These are phyloP conservation scores for Macquaria ambigua DNA, from an alignment of 2,113 vertebrate species.

Conservation along the genomic window DNA sequence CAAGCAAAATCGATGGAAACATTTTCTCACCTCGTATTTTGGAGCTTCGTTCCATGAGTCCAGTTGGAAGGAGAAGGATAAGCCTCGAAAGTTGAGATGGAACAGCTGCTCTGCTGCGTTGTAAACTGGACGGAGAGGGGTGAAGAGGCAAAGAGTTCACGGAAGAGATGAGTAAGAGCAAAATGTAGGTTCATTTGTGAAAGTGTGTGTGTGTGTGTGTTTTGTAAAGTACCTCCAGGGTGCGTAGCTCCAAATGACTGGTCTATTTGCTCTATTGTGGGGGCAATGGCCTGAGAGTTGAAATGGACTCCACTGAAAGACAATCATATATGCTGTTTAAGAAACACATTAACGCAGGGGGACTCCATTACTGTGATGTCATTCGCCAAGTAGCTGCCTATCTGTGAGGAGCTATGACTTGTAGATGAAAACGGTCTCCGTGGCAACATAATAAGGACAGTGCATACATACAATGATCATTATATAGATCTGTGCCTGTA, in stretches of 20 bases:
- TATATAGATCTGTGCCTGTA: not conserved
- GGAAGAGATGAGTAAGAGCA: not conserved
- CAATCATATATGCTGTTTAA: not conserved
- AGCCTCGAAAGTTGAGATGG: constrained; percentile 98
- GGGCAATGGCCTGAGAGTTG: constrained; percentile 98
- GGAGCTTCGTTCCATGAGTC: constrained; percentile 99
- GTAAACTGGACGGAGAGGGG: constrained; percentile 87
- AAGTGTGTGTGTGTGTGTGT: not conserved
- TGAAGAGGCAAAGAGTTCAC: rapidly evolving
- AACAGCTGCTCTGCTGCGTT: constrained; percentile 98
- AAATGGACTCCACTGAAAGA: constrained; percentile 96
- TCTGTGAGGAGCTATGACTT: not conserved
- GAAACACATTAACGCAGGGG: constrained; percentile 21
- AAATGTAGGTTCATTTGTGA: rapidly evolving
- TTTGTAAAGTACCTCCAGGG: constrained; percentile 91
- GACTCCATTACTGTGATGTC: constrained; percentile 3
- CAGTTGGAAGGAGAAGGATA: constrained; percentile 98
- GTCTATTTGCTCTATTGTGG: constrained; percentile 99
- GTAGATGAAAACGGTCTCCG: not conserved
- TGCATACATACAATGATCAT: not conserved
- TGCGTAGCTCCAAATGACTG: constrained; percentile 99
- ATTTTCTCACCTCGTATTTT: constrained; percentile 94
- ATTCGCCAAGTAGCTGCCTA: not conserved
- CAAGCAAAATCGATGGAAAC: not conserved
- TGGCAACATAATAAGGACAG: not conserved